Evolutionary conservation across 2,888 invertebrate genomes (phyloP).

Genomic region (Erynnis tages): DNA sequence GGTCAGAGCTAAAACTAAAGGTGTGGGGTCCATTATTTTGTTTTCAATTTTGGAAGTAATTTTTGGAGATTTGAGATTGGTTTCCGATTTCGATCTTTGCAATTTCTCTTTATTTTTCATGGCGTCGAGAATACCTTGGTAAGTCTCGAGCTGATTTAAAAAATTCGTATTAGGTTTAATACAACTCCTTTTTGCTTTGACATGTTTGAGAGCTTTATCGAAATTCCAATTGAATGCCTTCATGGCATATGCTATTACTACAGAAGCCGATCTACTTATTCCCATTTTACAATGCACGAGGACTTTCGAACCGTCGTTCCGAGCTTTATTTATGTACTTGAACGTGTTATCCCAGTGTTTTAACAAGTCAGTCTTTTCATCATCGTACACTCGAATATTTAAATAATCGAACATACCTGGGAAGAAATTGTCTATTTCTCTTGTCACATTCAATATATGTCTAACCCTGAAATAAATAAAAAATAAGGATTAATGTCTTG

Average conservation of each 20-base stretch:
- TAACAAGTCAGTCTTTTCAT: constrained; percentile 97
- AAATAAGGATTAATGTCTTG: constrained; percentile 32
- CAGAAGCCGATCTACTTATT: constrained; percentile 98
- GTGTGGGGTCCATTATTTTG: constrained; percentile 82
- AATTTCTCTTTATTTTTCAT: constrained; percentile 97
- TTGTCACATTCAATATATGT: constrained; percentile 98
- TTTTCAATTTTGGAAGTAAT: constrained; percentile 78
- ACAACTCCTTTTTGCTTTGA: constrained; percentile 94
- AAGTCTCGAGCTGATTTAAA: constrained; percentile 95
- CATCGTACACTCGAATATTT: constrained; percentile 98
- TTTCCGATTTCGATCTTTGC: constrained; percentile 96
- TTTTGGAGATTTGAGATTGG: constrained; percentile 89
- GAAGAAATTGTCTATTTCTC: constrained; percentile 99
- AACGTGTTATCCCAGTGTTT: constrained; percentile 99
- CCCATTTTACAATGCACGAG: constrained; percentile 99
- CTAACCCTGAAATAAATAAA: constrained; percentile 87
- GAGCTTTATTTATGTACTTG: constrained; percentile 96
- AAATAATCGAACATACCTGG: constrained; percentile 98
- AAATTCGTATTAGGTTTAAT: constrained; percentile 98
- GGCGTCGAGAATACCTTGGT: constrained; percentile 97
- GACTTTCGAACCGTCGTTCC: constrained; percentile 94
- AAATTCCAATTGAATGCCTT: constrained; percentile 98
- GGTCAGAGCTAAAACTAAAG: constrained; percentile 80
- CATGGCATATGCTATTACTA: constrained; percentile 99
- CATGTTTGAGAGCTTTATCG: constrained; percentile 92